Conservation (phyloP, 2,797 vertebrate genomes). For the Spinus olivaceus region DNA sequence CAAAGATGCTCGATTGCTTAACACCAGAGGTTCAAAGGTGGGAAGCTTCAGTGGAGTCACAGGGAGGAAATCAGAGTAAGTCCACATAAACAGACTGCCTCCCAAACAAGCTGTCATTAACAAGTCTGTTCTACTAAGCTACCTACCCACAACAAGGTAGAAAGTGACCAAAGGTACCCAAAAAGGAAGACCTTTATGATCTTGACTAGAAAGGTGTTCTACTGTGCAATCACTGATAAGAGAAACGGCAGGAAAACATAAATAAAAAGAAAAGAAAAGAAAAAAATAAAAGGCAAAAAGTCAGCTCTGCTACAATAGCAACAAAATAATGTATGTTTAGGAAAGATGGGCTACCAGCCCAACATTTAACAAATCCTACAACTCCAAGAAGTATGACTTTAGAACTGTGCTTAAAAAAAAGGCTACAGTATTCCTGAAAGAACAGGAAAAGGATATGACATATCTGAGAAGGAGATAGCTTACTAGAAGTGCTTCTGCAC, state of each 20-base stretch:
- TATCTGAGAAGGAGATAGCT: background rate
- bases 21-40: background rate
- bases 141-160: background rate
- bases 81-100: background rate
- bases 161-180: background rate
- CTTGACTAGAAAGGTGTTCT: background rate
- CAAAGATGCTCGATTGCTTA: background rate
- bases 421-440: background rate
- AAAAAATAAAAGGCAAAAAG: background rate
- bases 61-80: background rate
- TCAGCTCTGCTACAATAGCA: background rate
- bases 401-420: background rate
- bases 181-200: background rate
- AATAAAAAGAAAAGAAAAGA: rapidly evolving
- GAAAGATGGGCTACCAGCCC: background rate
- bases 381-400: background rate
- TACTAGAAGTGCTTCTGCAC: background rate
- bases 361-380: background rate
- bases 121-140: background rate
- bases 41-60: background rate
- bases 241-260: rapidly evolving
- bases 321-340: background rate
- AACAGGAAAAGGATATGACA: background rate
- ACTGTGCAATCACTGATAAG: background rate
- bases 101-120: background rate